Conservation (phyloP, 2,113 vertebrate species). For the Spea multiplicata region DNA sequence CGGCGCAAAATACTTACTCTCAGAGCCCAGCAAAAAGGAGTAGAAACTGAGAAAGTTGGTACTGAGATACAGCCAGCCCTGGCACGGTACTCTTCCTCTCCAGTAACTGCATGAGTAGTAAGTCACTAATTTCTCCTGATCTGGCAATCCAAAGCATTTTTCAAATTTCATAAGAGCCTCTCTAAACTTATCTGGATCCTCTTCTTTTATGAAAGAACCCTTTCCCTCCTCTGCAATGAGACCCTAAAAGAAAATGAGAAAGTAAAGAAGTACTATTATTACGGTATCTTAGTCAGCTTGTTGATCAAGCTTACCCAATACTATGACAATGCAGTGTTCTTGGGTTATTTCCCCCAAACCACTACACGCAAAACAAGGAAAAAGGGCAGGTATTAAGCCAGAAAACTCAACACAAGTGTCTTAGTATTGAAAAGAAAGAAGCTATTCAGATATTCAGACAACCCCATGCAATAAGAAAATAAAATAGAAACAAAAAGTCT, state of each 20-base stretch:
- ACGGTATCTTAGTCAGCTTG: too few relatives aligned
- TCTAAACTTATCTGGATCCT: slow-evolving; percentile 92
- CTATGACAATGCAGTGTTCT: too few relatives aligned
- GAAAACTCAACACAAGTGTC: too few relatives aligned
- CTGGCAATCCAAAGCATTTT: slow-evolving; percentile 88
- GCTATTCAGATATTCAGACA: too few relatives aligned
- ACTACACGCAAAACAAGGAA: too few relatives aligned
- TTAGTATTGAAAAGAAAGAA: too few relatives aligned
- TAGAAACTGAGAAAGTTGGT: slow-evolving; percentile 98
- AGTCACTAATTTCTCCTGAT: slow-evolving; percentile 91
- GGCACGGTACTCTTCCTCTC: slow-evolving; percentile 93
- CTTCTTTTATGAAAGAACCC: slow-evolving; percentile 79
- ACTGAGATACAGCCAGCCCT: slow-evolving; percentile 98
- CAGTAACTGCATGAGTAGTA: slow-evolving; percentile 98
- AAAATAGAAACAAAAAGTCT: too few relatives aligned
- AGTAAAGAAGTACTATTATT: too few relatives aligned
- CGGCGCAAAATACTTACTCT: slow-evolving; percentile 70
- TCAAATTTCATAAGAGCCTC: slow-evolving; percentile 91
- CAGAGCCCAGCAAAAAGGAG: slow-evolving; percentile 90
- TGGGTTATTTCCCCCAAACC: too few relatives aligned
- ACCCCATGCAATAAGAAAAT: too few relatives aligned
- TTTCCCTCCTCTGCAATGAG: slow-evolving; percentile 95
- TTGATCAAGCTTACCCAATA: too few relatives aligned
- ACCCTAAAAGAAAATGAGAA: slow-evolving; percentile 70
- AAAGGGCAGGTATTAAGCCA: too few relatives aligned